These are phyloP conservation scores for Cathartes aura DNA, from an alignment of 2,113 vertebrate genomes.

Conservation along the genomic window DNA sequence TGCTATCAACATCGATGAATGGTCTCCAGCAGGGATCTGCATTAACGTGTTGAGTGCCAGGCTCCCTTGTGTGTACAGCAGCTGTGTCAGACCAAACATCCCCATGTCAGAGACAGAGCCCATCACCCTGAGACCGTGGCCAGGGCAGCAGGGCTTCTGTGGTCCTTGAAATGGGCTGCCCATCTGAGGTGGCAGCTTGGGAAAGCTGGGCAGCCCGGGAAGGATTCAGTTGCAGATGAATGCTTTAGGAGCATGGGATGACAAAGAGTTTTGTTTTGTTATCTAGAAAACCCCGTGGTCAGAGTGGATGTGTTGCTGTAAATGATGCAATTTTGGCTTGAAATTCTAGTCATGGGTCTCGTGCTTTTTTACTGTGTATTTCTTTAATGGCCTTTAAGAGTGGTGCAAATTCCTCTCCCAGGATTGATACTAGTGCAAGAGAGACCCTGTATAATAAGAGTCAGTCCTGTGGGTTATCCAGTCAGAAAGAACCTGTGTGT, in stretches of 20 bases:
- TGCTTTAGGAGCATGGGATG: neutral
- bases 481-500: neutral
- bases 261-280: neutral
- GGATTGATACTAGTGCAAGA: neutral
- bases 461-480: neutral
- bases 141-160: neutral
- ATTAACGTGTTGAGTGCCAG: neutral
- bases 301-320: neutral
- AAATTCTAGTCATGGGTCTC: neutral
- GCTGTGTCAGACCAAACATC: neutral
- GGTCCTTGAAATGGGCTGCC: neutral
- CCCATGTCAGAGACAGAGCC: accelerated
- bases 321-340: neutral
- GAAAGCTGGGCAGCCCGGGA: neutral
- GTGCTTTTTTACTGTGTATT: neutral
- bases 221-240: neutral
- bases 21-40: neutral
- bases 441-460: neutral
- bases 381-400: neutral
- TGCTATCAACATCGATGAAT: constrained; percentile 24
- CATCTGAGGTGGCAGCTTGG: neutral
- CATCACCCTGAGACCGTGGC: accelerated
- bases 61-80: neutral
- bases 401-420: neutral
- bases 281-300: neutral